Evolutionary conservation across 2,888 invertebrate genomes (phyloP), one percentile per base, ranked within the genome.

Genomic region (Hypolimnas misippus): DNA sequence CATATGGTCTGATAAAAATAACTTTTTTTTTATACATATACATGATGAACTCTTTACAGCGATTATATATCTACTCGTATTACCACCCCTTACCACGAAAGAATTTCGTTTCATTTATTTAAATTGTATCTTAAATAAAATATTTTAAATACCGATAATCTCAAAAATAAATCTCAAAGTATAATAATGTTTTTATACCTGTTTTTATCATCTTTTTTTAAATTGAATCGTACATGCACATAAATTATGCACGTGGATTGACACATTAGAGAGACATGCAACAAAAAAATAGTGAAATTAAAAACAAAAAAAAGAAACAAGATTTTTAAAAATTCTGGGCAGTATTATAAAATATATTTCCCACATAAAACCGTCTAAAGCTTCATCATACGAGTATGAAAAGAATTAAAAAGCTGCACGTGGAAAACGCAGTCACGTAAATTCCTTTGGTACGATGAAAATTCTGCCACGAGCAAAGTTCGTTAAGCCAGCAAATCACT

Each of bases 161-260:
- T n/a, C n/a, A n/a, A n/a, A n/a, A n/a, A n/a, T n/a, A n/a, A n/a
- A n/a, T n/a, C n/a, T n/a, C n/a, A n/a, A n/a, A n/a, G n/a, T n/a
- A n/a, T n/a, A n/a, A n/a, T n/a, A n/a, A n/a, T n/a, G n/a, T n/a
- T n/a, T n/a, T n/a, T n/a, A n/a, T n/a, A n/a, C n/a, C n/a, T n/a
- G n/a, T n/a, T n/a, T n/a, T n/a, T n/a, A n/a, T n/a, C n/a, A n/a
- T n/a, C n/a, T n/a, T n/a, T n/a, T n/a, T n/a, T n/a, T n/a, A n/a
- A n/a, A n/a, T n/a, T n/a, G n/a, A n/a, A n/a, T n/a, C n/a, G n/a
- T n/a, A n/a, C n/a, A n/a, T n/a, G n/a, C n/a, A n/a, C n/a, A n/a
- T n/a, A n/a, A n/a, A 90, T 91, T 91, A 90, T 90, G 87, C 81
- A 21, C n/a, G 25, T 35, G 33, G 33, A 35, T 35, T 6, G 8